phyloP scores from a whole-genome alignment of 2,888 invertebrate genomes.

The Rotaria macrura region DNA sequence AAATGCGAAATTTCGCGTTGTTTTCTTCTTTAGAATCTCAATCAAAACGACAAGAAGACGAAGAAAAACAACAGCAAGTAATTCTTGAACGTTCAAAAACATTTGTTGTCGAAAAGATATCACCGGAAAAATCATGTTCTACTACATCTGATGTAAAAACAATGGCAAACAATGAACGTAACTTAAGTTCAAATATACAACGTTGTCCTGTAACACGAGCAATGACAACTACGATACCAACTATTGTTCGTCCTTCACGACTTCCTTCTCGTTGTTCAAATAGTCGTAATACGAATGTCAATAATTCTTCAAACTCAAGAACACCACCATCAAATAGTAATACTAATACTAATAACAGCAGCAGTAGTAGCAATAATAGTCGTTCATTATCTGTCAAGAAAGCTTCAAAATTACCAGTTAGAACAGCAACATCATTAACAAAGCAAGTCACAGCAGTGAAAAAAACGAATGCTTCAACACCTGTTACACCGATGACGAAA shows the following conservation, averaged over 20 bases:
- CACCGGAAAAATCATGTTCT: not conserved
- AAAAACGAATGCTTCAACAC: not conserved
- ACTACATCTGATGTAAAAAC: not conserved
- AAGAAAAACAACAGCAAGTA: not conserved
- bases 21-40: not conserved
- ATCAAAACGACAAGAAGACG: not conserved
- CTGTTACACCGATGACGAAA: not conserved
- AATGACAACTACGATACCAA: not conserved
- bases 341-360: not conserved
- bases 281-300: not conserved
- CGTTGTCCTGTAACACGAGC: not conserved
- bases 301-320: not conserved
- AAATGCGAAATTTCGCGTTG: not conserved
- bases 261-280: not conserved
- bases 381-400: not conserved
- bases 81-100: not conserved
- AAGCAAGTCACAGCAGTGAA: not conserved
- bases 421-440: not conserved
- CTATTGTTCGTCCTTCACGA: not conserved
- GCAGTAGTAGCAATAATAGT: not conserved
- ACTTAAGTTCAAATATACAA: not conserved
- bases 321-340: not conserved
- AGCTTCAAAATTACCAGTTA: not conserved
- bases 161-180: not conserved
- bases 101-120: not conserved